These are phyloP conservation scores for Leptobrachium ailaonicum DNA, from an alignment of 2,113 vertebrate genomes.

Conservation along the genomic window DNA sequence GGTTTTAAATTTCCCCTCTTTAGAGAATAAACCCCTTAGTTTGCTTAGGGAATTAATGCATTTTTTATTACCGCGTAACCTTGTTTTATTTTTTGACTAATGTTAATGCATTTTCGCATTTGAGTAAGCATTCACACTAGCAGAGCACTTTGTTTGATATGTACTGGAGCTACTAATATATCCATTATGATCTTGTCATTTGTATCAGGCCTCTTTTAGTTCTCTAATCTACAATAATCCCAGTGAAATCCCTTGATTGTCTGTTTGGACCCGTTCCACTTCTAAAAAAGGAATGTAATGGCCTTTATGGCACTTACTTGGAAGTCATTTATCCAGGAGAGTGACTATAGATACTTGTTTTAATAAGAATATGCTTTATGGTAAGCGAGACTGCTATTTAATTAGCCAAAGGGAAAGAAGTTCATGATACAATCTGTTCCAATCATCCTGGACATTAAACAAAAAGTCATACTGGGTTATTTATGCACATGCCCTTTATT, in stretches of 20 bases:
- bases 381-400: constrained; percentile 89
- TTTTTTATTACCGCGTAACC: not conserved
- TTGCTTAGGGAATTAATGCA: no score
- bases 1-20: no score
- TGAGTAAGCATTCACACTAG: not conserved
- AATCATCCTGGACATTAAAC: constrained; percentile 80
- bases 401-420: constrained; percentile 85
- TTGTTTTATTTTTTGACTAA: not conserved
- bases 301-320: constrained; percentile 91
- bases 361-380: constrained; percentile 92
- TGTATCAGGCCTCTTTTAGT: constrained; percentile 78
- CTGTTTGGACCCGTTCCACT: constrained; percentile 93
- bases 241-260: constrained; percentile 97
- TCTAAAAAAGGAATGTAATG: constrained; percentile 89
- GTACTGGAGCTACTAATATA: constrained; percentile 78
- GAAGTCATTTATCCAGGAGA: constrained; percentile 87
- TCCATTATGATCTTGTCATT: constrained; percentile 85
- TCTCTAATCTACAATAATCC: constrained; percentile 97
- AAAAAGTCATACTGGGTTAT: constrained; percentile 75
- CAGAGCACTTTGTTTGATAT: constrained; percentile 73
- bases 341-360: constrained; percentile 89
- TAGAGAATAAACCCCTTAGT: no score
- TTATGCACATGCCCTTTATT: constrained; percentile 72
- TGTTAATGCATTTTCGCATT: not conserved
- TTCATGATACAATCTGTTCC: constrained; percentile 80